phyloP scores from a whole-genome alignment of 2,797 vertebrate genomes.

The Holocentrus rufus region DNA sequence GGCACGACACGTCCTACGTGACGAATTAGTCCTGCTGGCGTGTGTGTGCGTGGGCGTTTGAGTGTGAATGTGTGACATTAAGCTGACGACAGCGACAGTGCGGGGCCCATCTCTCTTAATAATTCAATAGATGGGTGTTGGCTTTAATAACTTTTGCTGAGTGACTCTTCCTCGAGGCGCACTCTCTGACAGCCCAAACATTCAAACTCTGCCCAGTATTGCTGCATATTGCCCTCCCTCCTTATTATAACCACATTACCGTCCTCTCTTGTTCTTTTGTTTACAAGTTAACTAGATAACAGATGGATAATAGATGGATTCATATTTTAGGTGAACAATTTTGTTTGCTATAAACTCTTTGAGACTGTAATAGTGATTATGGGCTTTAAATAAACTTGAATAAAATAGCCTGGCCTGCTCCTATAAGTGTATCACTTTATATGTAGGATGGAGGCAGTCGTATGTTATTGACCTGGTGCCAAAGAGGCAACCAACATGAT shows the following conservation, averaged over 20 bases:
- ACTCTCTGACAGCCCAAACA: conserved; percentile 55
- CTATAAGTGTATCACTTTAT: background rate
- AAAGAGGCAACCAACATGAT: conserved; percentile 4
- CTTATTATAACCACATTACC: conserved; percentile 63
- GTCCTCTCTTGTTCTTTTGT: conserved; percentile 33
- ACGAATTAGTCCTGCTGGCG: conserved; percentile 38
- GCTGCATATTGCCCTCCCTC: conserved; percentile 51
- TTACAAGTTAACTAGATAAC: too few species aligned
- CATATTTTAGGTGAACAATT: conserved; percentile 28
- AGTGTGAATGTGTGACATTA: conserved; percentile 41
- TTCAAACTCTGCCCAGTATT: conserved; percentile 33
- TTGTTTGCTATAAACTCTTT: too few species aligned
- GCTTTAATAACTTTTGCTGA: conserved; percentile 74
- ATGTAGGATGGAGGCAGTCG: background rate
- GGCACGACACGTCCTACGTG: conserved; percentile 52
- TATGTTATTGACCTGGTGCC: conserved; percentile 1
- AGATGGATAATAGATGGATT: conserved; percentile 4
- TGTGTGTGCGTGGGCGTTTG: conserved; percentile 11
- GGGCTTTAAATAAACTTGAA: too few species aligned
- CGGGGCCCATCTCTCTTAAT: conserved; percentile 61
- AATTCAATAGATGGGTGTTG: conserved; percentile 70
- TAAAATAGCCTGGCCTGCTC: background rate
- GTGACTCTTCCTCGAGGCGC: conserved; percentile 63
- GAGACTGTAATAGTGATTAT: conserved; percentile 8
- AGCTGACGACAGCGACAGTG: conserved; percentile 56